Conservation (phyloP, 2,888 invertebrate species). For the Odontothrips loti region DNA sequence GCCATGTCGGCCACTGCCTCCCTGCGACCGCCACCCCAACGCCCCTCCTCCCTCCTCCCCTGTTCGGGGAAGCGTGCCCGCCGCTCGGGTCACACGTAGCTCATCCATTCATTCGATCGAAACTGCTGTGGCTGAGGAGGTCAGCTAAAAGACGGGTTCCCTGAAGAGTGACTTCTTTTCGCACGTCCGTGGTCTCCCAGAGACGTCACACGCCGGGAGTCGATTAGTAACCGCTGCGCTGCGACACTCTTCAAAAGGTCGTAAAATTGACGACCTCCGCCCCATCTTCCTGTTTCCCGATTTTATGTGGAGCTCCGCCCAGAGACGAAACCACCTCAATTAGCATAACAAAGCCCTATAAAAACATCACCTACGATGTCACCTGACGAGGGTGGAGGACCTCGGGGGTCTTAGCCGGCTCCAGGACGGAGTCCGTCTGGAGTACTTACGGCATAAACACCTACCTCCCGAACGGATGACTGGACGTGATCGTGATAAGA, state of each 20-base stretch:
- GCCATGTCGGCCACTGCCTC: background rate
- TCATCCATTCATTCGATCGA: background rate
- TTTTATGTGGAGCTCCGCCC: background rate
- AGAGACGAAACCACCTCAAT: background rate
- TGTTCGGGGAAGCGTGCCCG: slow-evolving; percentile 2
- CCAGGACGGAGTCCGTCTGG: too few species aligned
- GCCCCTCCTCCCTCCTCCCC: background rate
- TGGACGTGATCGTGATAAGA: too few species aligned
- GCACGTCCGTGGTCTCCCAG: background rate
- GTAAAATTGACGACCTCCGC: background rate
- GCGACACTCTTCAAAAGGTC: background rate
- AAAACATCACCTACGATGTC: slow-evolving; percentile 11
- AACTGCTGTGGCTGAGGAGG: too few species aligned
- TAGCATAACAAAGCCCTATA: slow-evolving; percentile 18
- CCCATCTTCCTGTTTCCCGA: background rate
- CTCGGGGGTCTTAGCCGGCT: too few species aligned
- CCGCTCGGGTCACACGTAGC: background rate
- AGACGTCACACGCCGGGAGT: background rate
- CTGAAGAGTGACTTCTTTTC: background rate
- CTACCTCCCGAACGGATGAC: too few species aligned
- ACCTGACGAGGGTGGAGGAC: background rate
- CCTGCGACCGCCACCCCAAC: background rate
- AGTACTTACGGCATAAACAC: too few species aligned
- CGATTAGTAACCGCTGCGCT: background rate
- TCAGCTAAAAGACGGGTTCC: background rate